Evolutionary conservation across 2,888 invertebrate species (phyloP).

Genomic region (Acrobasis suavella): DNA sequence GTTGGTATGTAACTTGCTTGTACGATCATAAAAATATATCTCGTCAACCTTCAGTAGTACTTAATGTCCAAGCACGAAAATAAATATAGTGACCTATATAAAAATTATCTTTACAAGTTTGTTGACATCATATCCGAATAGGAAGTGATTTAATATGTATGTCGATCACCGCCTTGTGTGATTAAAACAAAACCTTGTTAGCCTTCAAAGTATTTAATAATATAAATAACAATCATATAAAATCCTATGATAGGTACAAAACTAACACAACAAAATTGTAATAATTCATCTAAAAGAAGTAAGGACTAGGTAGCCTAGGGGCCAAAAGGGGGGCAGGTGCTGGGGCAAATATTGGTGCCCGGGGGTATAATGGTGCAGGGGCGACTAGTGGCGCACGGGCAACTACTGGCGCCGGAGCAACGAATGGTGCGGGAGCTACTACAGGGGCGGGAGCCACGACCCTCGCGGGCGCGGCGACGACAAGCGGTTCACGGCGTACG

Average conservation of each 20-base stretch:
- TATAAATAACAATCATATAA: slow-evolving; percentile 72
- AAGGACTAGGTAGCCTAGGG: slow-evolving; percentile 59
- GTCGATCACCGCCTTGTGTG: slow-evolving; percentile 23
- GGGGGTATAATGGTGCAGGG: slow-evolving; percentile 47
- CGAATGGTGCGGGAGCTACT: slow-evolving; percentile 49
- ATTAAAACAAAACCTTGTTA: slow-evolving; percentile 24
- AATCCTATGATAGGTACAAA: slow-evolving; percentile 51
- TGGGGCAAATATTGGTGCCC: slow-evolving; percentile 42
- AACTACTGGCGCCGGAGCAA: slow-evolving; percentile 49
- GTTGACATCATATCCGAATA: slow-evolving; percentile 13
- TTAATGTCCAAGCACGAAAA: neutral
- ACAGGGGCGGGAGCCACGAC: slow-evolving; percentile 44
- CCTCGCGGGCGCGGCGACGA: slow-evolving; percentile 48
- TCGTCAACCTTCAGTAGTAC: neutral
- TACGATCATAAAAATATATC: slow-evolving; percentile 2
- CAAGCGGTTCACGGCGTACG: slow-evolving; percentile 78
- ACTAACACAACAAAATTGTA: slow-evolving; percentile 74
- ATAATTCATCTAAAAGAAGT: slow-evolving; percentile 74
- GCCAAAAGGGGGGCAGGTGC: slow-evolving; percentile 43
- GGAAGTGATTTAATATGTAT: slow-evolving; percentile 23
- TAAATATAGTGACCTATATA: slow-evolving; percentile 10
- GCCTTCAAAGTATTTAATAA: slow-evolving; percentile 56
- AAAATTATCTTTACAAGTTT: slow-evolving; percentile 25
- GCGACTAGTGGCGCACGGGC: slow-evolving; percentile 51
- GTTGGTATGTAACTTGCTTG: neutral